Base-by-base conservation (phyloP, 2,797 vertebrate genomes). In the Ambastaia sidthimunki region DNA sequence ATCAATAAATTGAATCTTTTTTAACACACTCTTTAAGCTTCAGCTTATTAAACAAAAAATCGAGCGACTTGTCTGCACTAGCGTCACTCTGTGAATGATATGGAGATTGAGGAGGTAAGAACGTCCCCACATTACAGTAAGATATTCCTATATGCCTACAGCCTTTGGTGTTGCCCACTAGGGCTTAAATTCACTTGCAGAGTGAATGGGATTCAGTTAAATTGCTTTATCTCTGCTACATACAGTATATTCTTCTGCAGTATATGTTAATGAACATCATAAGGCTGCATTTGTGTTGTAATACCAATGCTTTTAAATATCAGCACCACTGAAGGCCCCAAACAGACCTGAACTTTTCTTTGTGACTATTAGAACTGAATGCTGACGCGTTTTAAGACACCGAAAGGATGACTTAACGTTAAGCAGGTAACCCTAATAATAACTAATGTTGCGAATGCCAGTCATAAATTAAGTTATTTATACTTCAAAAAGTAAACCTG, bases 401-500 rank as follows among this genome's bases (percentile, higher is more conserved):
- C 96, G 94, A 98, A 97, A 96, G 95, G 96, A 98, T 97, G 97
- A 97, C 96, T 98, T 96, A 97, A 98, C 96, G 91, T 95, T 98
- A 98, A 99, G 94, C 97, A 99, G 98, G 98, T 99, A 99, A 99
- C 95, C 95, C 82, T 94, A 96, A 97, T 91, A 96, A 94, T 95
- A 96, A 97, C 94, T 93, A 97, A 96, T 96, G 94, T 95, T 96
- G 92, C 94, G 90, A 95, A 94, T 96, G 96, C 94, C 93, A 93
- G 93, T 96, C 92, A 94, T 95, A 95, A 96, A 96, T 96, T 93
- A 95, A 96, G 94, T 93, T 96, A 97, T 94, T 94, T 94, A 96
- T 96, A 97, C 96, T 97, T 97, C 96, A 97, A 97, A 99, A 99
- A 99, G 98, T 99, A 99, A 99, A 99, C 98, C 97, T 98, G 92